Evolutionary conservation across 1,140 invertebrate species (phyloP), one percentile per base, ranked within the genome.

Genomic region (Oscheius sp.): DNA sequence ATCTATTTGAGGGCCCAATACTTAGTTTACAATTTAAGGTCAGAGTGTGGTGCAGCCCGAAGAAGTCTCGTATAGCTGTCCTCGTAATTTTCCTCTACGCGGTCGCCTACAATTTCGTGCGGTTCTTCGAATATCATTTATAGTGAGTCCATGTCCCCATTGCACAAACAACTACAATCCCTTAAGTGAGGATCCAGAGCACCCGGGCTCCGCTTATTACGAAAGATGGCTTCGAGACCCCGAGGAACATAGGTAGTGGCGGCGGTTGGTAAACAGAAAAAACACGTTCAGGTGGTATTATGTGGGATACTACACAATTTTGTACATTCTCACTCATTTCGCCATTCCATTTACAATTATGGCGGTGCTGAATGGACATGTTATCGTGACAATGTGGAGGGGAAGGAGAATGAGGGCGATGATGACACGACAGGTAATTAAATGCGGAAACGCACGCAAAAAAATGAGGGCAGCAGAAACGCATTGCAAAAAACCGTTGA

Each of bases 321-420:
- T 77, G 18, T 82, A 80, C 52, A 62, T 82, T 3, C 46, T 82
- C 29, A 83, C 81, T 15, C 80, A 82, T 42, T 82, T 82, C 49
- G n/a, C 83, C 18, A 59, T 82, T 63, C 80, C 80, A 3, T 82
- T 82, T 45, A 69, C 72, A 13, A 35, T 79, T 3, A 76, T 82
- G 45, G 72, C 83, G 26, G 38, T 80, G 20, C 32, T 80, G 34
- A 82, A 82, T 72, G 78, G 73, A 20, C 70, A 82, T 74, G 78
- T 82, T 1, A 75, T 68, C 35, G 62, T 73, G n/a, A 66, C 72
- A 2, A 82, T 82, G 61, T 73, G 83, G 20, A 58, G 71, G 35
- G 38, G 80, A 1, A 77, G 77, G 35, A 55, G 68, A 68, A 77
- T 69, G 29, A 76, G 80, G 31, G 63, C 65, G 59, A 70, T 66